These are phyloP conservation scores for Augiades crinisus DNA, from an alignment of 2,888 invertebrate species.

Conservation along the genomic window DNA sequence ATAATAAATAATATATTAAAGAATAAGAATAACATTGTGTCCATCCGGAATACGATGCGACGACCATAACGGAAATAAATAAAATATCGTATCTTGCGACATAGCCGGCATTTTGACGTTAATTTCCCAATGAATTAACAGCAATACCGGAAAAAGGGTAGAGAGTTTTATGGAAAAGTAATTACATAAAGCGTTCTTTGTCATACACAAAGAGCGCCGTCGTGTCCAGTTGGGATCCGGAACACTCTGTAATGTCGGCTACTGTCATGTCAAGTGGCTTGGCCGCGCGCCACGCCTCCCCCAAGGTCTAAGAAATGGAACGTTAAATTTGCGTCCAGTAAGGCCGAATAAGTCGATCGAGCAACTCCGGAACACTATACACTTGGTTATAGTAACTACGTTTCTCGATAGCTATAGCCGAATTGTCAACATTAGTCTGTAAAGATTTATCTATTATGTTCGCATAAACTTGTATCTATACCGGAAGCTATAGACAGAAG, in stretches of 20 bases:
- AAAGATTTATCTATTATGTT: no score
- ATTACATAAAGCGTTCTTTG: conserved; percentile 12
- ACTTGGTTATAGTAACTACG: no score
- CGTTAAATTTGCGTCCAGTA: conserved; percentile 43
- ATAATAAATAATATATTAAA: no score
- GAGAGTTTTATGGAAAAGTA: conserved; percentile 16
- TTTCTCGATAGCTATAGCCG: no score
- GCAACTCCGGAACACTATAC: neutral
- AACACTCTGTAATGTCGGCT: conserved; percentile 47
- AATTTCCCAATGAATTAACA: neutral
- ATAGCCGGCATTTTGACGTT: no score
- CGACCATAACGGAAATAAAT: no score
- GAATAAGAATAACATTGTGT: no score
- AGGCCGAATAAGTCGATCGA: conserved; percentile 37
- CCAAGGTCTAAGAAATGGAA: conserved; percentile 74
- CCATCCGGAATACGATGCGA: no score
- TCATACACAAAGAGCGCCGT: conserved; percentile 18
- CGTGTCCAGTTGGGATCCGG: conserved; percentile 56
- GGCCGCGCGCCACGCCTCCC: conserved; percentile 51
- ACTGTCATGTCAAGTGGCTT: conserved; percentile 38
- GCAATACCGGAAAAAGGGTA: neutral
- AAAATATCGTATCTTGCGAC: no score
- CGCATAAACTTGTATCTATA: no score
- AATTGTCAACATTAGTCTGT: no score
- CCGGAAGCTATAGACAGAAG: no score